Evolutionary conservation across 2,797 vertebrate genomes (phyloP).

Genomic region (Mormyrops attenuatus): DNA sequence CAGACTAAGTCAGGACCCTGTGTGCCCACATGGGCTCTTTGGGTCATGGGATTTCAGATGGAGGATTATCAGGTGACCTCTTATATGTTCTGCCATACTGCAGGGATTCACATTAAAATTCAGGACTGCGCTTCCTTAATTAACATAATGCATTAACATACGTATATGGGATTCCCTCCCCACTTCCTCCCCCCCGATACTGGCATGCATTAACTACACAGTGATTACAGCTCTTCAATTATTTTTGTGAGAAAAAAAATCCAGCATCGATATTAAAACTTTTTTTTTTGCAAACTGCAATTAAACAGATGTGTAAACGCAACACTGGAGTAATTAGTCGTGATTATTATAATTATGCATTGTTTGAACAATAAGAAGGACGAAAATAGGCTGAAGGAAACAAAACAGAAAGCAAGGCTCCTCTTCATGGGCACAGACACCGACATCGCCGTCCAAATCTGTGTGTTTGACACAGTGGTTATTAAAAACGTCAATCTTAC

Average conservation of each 20-base stretch:
- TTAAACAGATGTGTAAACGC: conserved; percentile 60
- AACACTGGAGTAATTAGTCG: conserved; percentile 53
- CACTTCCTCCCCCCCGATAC: background rate
- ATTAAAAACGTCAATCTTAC: conserved; percentile 61
- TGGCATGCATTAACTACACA: background rate
- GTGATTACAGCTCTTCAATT: conserved; percentile 11
- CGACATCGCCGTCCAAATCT: conserved; percentile 37
- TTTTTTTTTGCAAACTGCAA: conserved; percentile 46
- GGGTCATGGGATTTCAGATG: background rate
- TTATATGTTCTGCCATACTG: background rate
- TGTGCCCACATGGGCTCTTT: background rate
- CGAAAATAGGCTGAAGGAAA: conserved; percentile 38
- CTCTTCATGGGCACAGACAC: conserved; percentile 40
- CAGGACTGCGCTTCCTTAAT: background rate
- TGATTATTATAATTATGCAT: conserved; percentile 62
- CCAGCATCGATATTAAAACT: conserved; percentile 28
- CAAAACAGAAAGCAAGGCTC: conserved; percentile 29
- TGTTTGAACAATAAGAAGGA: conserved; percentile 53
- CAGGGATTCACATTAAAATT: conserved; percentile 1
- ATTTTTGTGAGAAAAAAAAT: conserved; percentile 3
- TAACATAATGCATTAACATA: conserved; percentile 2
- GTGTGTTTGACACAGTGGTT: conserved; percentile 43
- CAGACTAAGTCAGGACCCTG: background rate
- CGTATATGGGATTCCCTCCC: background rate
- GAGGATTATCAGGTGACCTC: background rate